Evolutionary conservation across 2,888 invertebrate genomes (phyloP).

Genomic region (Octonoba sinensis): DNA sequence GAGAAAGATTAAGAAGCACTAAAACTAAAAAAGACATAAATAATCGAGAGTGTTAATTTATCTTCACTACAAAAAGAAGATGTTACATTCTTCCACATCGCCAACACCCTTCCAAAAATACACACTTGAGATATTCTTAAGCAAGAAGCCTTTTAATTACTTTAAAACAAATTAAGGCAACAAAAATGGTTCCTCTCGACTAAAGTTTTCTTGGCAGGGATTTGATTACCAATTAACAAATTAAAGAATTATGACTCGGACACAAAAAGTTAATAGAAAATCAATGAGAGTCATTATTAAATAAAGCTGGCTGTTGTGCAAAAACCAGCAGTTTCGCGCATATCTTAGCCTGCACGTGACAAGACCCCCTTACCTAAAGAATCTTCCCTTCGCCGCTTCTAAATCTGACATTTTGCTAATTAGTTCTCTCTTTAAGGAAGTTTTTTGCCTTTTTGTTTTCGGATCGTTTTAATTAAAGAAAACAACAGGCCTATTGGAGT

Average conservation of each 20-base stretch:
- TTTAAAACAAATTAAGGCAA: constrained; percentile 63
- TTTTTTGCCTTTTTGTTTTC: constrained; percentile 60
- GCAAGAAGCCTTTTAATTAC: constrained; percentile 50
- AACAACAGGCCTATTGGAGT: constrained; percentile 57
- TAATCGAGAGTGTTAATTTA: constrained; percentile 49
- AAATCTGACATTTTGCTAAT: constrained; percentile 64
- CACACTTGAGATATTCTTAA: constrained; percentile 44
- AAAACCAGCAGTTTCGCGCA: constrained; percentile 45
- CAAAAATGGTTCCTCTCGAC: constrained; percentile 44
- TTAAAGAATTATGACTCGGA: constrained; percentile 61
- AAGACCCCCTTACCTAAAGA: constrained; percentile 43
- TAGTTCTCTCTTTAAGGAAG: constrained; percentile 31
- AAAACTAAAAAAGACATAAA: constrained; percentile 10
- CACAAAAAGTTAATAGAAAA: constrained; percentile 64
- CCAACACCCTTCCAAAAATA: constrained; percentile 40
- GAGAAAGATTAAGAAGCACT: no score
- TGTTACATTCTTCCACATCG: constrained; percentile 33
- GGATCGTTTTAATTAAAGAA: constrained; percentile 64
- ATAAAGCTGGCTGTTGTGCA: constrained; percentile 46
- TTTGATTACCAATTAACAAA: constrained; percentile 64
- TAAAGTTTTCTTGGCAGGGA: constrained; percentile 58
- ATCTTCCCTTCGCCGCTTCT: constrained; percentile 36
- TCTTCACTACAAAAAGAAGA: constrained; percentile 13
- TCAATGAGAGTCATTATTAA: constrained; percentile 62
- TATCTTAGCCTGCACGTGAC: constrained; percentile 31